Evolutionary conservation across 1,140 invertebrate genomes (phyloP).

Genomic region (Calycopis cecrops): DNA sequence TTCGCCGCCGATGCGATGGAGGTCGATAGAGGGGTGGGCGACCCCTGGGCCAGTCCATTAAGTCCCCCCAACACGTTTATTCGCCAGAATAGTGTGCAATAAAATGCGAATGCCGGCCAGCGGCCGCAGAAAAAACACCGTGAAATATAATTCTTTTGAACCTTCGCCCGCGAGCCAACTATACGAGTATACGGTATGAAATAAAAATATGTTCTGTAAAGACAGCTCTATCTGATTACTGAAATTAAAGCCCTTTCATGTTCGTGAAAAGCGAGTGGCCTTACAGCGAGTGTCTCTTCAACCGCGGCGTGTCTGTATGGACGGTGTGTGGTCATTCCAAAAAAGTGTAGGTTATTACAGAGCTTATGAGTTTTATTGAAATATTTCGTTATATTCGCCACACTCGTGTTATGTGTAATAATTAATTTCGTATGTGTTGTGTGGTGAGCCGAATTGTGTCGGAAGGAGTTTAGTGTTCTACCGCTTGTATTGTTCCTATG

Average conservation of each 20-base stretch:
- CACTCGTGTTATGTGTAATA: no score
- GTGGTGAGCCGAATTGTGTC: no score
- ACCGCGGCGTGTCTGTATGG: constrained; percentile 1
- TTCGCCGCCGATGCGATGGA: constrained; percentile 45
- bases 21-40: constrained; percentile 13
- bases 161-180: constrained; percentile 12
- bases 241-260: constrained; percentile 29
- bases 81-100: constrained; percentile 59
- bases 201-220: constrained; percentile 8
- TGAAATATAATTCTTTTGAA: constrained; percentile 54
- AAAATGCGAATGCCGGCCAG: constrained; percentile 50
- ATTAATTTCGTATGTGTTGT: no score
- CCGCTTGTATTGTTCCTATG: no score
- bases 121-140: constrained; percentile 54
- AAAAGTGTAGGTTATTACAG: no score
- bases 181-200: constrained; percentile 11
- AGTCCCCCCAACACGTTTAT: constrained; percentile 46
- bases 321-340: background rate
- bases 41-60: constrained; percentile 43
- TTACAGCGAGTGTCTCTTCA: constrained; percentile 14
- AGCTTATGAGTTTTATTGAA: no score
- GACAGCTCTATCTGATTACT: constrained; percentile 28
- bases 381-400: no score
- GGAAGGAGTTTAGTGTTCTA: no score
- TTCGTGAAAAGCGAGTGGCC: constrained; percentile 18